Evolutionary conservation across 1,140 invertebrate species (phyloP), one percentile per base, ranked within the genome.

Genomic region (Zaprionus inermis): DNA sequence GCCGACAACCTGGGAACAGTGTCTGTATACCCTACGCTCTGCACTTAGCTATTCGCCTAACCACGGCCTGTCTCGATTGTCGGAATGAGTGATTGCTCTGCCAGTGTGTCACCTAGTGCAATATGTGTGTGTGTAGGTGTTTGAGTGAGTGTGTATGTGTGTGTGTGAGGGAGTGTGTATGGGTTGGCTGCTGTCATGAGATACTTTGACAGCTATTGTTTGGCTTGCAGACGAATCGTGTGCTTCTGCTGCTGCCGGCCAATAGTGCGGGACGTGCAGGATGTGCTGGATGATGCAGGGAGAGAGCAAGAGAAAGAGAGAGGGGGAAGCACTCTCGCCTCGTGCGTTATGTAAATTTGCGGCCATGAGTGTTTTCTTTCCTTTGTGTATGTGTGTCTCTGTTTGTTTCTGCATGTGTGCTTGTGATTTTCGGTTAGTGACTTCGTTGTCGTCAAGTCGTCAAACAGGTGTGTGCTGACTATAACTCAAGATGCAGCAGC

Each of bases 191-290:
- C 72, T 58, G 80, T 79, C 80, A 83, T 83, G 56, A 74, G 81
- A 83, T 79, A 84, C 81, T 84, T 79, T 83, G 81, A 84, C 80
- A 76, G 76, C 72, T 80, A 66, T 76, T 69, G 75, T 83, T 82
- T 73, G 46, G 72, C 38, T 55, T 63, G 34, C 56, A 60, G 58
- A 65, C 51, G 61, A 52, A 51, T 44, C n/a, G 52, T 49, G 30
- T 61, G 34, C 44, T 60, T 9, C 32, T 28, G 3, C 7, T 58
- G 32, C 28, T 24, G 18, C 20, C 16, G 46, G 18, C 59, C 20
- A 44, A 41, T 57, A 38, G 61, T 18, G 30, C 34, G 18, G 41
- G 41, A 41, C 60, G 49, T 68, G 46, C 16, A 63, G 55, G 51
- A 57, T 38, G 83, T 58, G 59, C 44, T 57, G 68, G 61, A 76